Base-by-base conservation (phyloP, 2,113 vertebrate species). In the Scolopax mira region DNA sequence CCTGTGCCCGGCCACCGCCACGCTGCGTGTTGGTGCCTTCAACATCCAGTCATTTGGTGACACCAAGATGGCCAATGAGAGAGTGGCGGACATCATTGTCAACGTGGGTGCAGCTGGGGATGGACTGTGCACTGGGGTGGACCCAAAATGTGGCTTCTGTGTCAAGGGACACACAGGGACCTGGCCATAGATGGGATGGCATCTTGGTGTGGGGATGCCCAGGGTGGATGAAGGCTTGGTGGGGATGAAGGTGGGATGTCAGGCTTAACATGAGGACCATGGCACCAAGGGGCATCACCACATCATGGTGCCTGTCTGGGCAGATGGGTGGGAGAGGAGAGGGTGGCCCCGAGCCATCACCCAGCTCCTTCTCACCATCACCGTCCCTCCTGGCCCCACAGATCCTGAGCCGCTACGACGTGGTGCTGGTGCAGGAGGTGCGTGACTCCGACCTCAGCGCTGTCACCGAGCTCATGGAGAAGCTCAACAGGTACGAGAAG, bases 361-460 rank as follows among this genome's bases (percentile, higher is more conserved):
- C 75, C 33, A 39, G 28, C 27, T 48, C 48, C 16, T 6, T 39
- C 71, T 57, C 14, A 3, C 51, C 58, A 52, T 21, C 5, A 1
- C 48, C 4, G 1, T 31, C 37, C 31, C 46, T 52, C 52, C 11
- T 0, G 48, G 19, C 37, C 65, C 65, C 1, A 0, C 95, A 99
- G 98, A 98, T 98, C 77, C 97, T 99, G 65, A 81, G 64, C 6
- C 98, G 98, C 49, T 99, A 99, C 4, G 99, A 99, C 27, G 70
- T 98, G 65, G 86, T 98, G 60, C 95, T 99, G 37, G 98, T 99
- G 88, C 99, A 99, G 96, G 99, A 99, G 90, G 99, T 99, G 89
- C 97, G 98, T 1, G 99, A 99, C 96, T 92, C 28, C 0, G 98
- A 99, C 81, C 98, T 99, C 87, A 98, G 98, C 1, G 98, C 98